Conservation (phyloP, 2,888 invertebrate genomes). For the Sphinx pinastri region DNA sequence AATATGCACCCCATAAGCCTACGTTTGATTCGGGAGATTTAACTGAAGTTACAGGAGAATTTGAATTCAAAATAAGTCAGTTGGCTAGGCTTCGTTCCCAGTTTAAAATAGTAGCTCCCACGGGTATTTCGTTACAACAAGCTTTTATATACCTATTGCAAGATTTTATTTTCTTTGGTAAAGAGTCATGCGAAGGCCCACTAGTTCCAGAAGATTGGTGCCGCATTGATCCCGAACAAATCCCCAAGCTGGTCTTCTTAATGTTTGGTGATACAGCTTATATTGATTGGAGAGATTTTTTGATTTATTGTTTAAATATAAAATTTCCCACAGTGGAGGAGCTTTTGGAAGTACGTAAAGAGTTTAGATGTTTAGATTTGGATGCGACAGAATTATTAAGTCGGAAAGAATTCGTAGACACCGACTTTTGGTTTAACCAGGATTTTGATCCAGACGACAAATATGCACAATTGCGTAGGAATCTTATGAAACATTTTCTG, state of each 20-base stretch:
- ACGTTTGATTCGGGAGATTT: conserved; percentile 41
- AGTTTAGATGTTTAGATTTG: conserved; percentile 76
- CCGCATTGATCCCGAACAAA: conserved; percentile 66
- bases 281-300: conserved; percentile 87
- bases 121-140: conserved; percentile 70
- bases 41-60: conserved; percentile 48
- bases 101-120: conserved; percentile 73
- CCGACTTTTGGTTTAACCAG: conserved; percentile 70
- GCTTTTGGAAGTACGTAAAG: conserved; percentile 75
- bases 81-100: conserved; percentile 63
- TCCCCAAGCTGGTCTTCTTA: conserved; percentile 68
- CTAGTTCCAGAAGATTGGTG: conserved; percentile 71
- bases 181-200: conserved; percentile 66
- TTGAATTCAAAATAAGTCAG: conserved; percentile 69
- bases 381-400: conserved; percentile 63
- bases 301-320: conserved; percentile 84
- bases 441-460: conserved; percentile 57
- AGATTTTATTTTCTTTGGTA: conserved; percentile 78
- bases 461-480: conserved; percentile 55
- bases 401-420: conserved; percentile 60
- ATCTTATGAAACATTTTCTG: conserved; percentile 81
- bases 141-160: conserved; percentile 79
- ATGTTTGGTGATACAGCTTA: conserved; percentile 83
- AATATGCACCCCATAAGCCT: conserved; percentile 54
- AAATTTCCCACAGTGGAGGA: conserved; percentile 82